Percentiles rank a stretch among this genome's conserved stretches.
Evolutionary conservation across 2,888 invertebrate genomes (phyloP).

Genomic region (Lapara coniferarum): DNA sequence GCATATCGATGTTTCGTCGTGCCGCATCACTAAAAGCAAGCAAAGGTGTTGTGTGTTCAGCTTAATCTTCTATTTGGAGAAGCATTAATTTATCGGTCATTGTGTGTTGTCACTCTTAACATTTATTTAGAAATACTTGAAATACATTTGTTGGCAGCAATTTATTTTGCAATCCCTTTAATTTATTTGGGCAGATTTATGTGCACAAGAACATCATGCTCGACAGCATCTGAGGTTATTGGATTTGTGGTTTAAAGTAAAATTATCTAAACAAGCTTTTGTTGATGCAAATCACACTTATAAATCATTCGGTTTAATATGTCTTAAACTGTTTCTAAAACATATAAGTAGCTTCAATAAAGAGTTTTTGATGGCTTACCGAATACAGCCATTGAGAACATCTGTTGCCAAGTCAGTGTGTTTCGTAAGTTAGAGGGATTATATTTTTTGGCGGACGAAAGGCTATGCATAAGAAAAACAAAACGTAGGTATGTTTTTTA

Average conservation of each 20-base stretch:
- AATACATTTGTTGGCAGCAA: slow-evolving; percentile 4
- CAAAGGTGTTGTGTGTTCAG: slow-evolving; percentile 31
- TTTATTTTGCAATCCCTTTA: not conserved
- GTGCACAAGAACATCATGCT: not conserved
- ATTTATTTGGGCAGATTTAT: not conserved
- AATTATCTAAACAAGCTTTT: no score
- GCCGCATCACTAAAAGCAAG: slow-evolving; percentile 22
- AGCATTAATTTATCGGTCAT: slow-evolving; percentile 19
- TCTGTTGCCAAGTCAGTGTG: not conserved
- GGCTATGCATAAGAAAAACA: no score
- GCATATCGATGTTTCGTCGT: not conserved
- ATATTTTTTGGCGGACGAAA: not conserved
- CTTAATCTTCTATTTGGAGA: slow-evolving; percentile 30
- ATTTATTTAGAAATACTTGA: slow-evolving; percentile 1
- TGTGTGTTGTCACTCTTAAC: slow-evolving; percentile 21
- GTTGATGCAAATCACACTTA: no score
- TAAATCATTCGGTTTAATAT: not conserved
- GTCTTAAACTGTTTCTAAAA: not conserved
- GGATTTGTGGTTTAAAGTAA: not conserved
- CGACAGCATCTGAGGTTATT: not conserved
- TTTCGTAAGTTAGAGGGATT: not conserved
- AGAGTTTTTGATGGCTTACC: slow-evolving; percentile 8
- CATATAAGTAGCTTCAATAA: not conserved
- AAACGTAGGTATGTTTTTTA: no score
- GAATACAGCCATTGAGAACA: not conserved